Conservation (phyloP, 2,888 invertebrate genomes). For the Apodemia duryi region DNA sequence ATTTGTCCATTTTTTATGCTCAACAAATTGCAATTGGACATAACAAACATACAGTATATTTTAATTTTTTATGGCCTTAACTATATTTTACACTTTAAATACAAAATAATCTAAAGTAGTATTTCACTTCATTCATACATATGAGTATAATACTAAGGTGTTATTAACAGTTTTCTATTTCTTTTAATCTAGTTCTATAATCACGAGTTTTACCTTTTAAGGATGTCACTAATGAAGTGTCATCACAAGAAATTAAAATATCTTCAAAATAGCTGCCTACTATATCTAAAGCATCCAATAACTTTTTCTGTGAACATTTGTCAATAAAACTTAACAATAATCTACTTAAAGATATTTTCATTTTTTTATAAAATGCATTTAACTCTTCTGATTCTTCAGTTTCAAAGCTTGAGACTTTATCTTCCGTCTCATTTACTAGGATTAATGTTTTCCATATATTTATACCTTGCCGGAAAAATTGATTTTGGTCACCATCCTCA, state of each 20-base stretch:
- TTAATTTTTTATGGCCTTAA: no score
- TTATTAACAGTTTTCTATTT: conserved; percentile 43
- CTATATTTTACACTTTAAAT: no score
- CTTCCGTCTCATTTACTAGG: conserved; percentile 43
- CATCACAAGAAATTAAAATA: conserved; percentile 44
- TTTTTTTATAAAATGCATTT: conserved; percentile 45
- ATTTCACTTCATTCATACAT: no score
- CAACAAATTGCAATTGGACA: no score
- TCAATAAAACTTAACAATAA: conserved; percentile 54
- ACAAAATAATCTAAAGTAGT: no score
- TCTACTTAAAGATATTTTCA: conserved; percentile 47
- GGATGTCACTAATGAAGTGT: conserved; percentile 39
- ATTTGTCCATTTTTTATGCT: no score
- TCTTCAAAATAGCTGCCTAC: conserved; percentile 49
- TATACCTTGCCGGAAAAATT: conserved; percentile 51
- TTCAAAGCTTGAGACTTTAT: conserved; percentile 45
- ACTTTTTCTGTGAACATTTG: conserved; percentile 48
- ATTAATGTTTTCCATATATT: conserved; percentile 57
- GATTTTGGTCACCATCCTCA: conserved; percentile 43
- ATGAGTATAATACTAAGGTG: not conserved
- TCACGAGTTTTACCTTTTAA: conserved; percentile 47
- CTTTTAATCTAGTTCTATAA: conserved; percentile 52
- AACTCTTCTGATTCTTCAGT: conserved; percentile 49
- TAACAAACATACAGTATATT: no score
- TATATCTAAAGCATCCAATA: conserved; percentile 47